Conservation (phyloP, 2,797 vertebrate species). For the Phalanger gymnotis region DNA sequence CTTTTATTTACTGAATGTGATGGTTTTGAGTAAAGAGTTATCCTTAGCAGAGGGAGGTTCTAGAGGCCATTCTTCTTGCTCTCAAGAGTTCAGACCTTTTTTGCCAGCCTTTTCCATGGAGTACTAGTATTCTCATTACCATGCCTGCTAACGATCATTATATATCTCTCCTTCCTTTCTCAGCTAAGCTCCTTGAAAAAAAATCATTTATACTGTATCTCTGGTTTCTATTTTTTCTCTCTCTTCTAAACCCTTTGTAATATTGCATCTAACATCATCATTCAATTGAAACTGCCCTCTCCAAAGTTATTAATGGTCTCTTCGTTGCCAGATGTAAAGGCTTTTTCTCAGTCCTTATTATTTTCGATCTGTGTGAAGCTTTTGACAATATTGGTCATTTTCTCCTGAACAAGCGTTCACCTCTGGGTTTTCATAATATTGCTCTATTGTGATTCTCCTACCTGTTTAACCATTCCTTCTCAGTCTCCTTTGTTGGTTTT, state of each 20-base stretch:
- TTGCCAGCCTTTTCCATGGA: neutral
- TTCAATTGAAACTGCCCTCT: neutral
- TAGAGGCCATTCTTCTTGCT: neutral
- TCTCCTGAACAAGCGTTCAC: neutral
- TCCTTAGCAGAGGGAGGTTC: neutral
- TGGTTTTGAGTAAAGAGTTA: neutral
- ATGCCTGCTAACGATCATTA: neutral
- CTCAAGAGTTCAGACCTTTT: neutral
- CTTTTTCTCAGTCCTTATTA: neutral
- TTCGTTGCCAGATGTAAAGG: neutral
- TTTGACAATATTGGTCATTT: neutral
- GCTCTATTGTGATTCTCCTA: neutral
- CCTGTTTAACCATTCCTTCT: neutral
- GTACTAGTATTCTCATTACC: neutral
- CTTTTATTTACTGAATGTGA: neutral
- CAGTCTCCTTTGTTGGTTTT: neutral
- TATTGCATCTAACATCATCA: neutral
- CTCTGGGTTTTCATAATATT: neutral
- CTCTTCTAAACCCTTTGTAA: neutral
- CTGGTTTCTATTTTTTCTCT: neutral
- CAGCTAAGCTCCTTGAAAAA: neutral
- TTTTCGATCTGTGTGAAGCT: neutral
- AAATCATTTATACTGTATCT: neutral
- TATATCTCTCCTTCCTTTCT: neutral
- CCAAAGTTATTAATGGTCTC: neutral